Evolutionary conservation across 2,888 invertebrate species (phyloP).

Genomic region (Myopa testacea): DNA sequence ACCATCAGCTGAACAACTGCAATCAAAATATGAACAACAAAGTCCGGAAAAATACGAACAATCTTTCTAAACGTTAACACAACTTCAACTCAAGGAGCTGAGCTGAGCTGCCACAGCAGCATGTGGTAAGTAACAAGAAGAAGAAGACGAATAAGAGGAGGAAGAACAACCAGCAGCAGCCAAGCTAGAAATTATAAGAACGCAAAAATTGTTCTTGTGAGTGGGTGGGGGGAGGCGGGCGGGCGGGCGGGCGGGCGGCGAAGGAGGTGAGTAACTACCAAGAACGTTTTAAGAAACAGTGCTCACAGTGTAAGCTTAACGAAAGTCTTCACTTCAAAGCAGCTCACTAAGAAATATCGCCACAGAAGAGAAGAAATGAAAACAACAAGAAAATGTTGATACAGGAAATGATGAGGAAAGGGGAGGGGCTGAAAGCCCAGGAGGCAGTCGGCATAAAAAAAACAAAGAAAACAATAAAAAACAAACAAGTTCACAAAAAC

Average conservation of each 20-base stretch:
- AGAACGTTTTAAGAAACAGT: background rate
- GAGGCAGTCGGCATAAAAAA: background rate
- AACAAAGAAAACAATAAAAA: background rate
- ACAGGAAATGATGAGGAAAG: no score
- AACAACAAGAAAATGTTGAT: background rate
- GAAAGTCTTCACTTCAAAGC: slow-evolving; percentile 7
- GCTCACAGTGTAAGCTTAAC: slow-evolving; percentile 1
- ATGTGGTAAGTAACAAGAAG: slow-evolving; percentile 1
- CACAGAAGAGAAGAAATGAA: background rate
- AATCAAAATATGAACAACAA: no score
- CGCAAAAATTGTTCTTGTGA: no score
- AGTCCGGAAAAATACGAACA: no score
- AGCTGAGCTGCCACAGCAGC: background rate
- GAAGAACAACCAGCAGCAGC: no score
- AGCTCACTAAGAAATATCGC: background rate
- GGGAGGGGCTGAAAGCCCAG: background rate
- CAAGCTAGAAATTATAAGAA: no score
- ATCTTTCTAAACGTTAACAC: no score
- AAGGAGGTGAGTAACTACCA: background rate
- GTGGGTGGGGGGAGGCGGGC: no score
- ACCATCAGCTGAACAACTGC: no score
- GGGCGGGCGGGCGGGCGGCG: no score
- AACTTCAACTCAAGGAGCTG: background rate
- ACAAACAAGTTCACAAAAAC: background rate
- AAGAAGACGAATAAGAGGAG: background rate